These are phyloP conservation scores for Drosophila obscura DNA, from an alignment of 1,140 invertebrate species.

Conservation along the genomic window DNA sequence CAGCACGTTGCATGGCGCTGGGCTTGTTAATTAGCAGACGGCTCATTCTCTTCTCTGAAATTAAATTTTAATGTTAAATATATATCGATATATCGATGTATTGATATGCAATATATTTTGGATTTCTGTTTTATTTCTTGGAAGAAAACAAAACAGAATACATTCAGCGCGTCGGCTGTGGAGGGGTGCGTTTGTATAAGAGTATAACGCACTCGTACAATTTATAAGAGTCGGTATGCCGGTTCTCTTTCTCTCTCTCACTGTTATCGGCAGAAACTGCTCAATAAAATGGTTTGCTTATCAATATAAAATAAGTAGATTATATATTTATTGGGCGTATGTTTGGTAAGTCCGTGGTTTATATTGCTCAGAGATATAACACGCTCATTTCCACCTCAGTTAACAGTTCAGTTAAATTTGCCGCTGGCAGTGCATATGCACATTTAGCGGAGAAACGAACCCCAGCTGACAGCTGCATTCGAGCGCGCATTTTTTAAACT, in stretches of 20 bases:
- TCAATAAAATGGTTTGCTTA: slow-evolving; percentile 17
- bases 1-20: slow-evolving; percentile 29
- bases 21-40: slow-evolving; percentile 41
- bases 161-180: too few species aligned
- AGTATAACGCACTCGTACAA: too few species aligned
- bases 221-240: too few species aligned
- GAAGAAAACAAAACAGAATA: too few species aligned
- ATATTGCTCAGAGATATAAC: too few species aligned
- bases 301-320: slow-evolving; percentile 22
- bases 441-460: slow-evolving; percentile 20
- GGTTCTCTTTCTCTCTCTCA: too few species aligned
- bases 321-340: slow-evolving; percentile 13
- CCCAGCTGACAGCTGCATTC: slow-evolving; percentile 15
- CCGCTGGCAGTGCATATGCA: slow-evolving; percentile 23
- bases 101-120: too few species aligned
- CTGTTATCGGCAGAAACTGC: background rate
- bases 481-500: slow-evolving; percentile 20
- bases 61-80: background rate
- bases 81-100: slow-evolving; percentile 8
- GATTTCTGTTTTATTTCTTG: too few species aligned
- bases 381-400: background rate
- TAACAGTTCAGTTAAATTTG: slow-evolving; percentile 1
- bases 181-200: too few species aligned
- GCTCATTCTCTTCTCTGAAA: slow-evolving; percentile 34
- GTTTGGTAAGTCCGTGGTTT: too few species aligned